phyloP scores from a whole-genome alignment of 2,113 vertebrate species.

The Gallinago jamesoni region DNA sequence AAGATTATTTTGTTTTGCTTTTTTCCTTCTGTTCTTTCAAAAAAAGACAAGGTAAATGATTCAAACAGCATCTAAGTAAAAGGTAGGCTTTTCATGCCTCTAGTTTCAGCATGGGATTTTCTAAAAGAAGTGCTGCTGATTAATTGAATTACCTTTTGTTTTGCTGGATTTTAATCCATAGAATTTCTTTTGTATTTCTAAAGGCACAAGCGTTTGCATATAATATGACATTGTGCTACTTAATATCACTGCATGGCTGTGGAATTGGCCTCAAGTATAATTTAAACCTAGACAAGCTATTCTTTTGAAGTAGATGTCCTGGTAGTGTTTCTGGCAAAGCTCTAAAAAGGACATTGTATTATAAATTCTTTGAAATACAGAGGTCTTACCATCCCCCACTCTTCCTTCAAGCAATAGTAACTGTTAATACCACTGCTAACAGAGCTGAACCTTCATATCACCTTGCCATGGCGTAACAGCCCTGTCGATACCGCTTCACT shows the following conservation, averaged over 20 bases:
- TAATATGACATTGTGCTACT: neutral
- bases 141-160: neutral
- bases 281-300: neutral
- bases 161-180: neutral
- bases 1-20: neutral
- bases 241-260: neutral
- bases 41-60: neutral
- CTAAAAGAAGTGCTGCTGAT: neutral
- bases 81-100: neutral
- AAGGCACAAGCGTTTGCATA: neutral
- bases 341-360: neutral
- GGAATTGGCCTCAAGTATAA: neutral
- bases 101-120: neutral
- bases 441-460: neutral
- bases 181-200: neutral
- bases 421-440: neutral
- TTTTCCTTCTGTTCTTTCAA: neutral
- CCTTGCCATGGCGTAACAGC: neutral
- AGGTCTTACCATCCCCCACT: neutral
- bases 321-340: neutral
- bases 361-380: neutral
- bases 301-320: neutral
- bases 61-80: neutral
- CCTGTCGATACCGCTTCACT: fast-evolving
- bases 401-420: neutral